Evolutionary conservation across 2,113 vertebrate genomes (phyloP).

Genomic region (Syngnathus scovelli): DNA sequence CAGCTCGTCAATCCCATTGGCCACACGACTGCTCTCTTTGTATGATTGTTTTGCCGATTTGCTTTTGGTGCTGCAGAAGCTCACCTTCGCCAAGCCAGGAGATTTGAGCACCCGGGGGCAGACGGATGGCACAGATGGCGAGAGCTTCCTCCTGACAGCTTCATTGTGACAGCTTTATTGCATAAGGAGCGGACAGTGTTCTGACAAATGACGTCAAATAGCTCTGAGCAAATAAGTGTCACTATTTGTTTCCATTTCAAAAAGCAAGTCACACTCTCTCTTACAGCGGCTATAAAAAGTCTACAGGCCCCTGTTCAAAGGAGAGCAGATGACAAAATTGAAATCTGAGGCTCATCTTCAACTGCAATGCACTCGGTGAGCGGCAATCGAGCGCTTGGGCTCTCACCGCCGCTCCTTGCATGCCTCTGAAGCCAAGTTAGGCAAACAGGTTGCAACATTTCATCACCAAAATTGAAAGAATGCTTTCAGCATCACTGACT

Average conservation of each 20-base stretch:
- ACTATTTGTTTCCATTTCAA: no score
- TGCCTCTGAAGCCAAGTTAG: slow-evolving; percentile 8
- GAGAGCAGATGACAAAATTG: no score
- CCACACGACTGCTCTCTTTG: background rate
- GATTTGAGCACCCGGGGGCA: no score
- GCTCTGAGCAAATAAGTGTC: slow-evolving; percentile 5
- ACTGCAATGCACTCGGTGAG: background rate
- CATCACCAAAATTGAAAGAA: slow-evolving; percentile 26
- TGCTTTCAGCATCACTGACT: slow-evolving; percentile 21
- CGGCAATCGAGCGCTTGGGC: background rate
- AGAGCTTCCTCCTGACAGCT: slow-evolving; percentile 39
- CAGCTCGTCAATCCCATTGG: slow-evolving; percentile 37
- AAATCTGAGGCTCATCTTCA: background rate
- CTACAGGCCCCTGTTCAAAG: no score
- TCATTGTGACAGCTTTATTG: slow-evolving; percentile 19
- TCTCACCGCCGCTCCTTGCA: background rate
- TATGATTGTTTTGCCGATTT: no score
- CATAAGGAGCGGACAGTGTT: slow-evolving; percentile 38
- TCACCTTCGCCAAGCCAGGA: no score
- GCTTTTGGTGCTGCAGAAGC: no score
- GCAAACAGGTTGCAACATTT: slow-evolving; percentile 39
- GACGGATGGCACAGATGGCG: slow-evolving; percentile 7
- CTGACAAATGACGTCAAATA: slow-evolving; percentile 43
- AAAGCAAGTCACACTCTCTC: no score
- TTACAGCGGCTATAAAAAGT: no score